Evolutionary conservation across 2,113 vertebrate species (phyloP), one percentile per base, ranked within the genome.

Genomic region (Penelope pileata): DNA sequence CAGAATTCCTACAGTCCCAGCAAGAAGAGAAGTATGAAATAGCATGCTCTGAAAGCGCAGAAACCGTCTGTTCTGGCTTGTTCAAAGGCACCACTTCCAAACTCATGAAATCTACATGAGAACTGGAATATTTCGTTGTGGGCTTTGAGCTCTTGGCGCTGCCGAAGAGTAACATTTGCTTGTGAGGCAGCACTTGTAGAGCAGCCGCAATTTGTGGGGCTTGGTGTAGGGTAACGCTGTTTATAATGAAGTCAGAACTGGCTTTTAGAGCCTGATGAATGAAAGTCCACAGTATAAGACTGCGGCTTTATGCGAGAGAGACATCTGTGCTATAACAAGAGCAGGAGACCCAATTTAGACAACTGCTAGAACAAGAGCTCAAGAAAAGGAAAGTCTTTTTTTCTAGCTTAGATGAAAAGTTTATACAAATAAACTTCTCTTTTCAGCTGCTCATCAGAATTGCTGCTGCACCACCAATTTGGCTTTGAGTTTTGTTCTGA

Each of bases 291-390:
- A 93, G 95, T 90, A 93, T 96, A 96, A 96, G 91, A 97, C 94
- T 97, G 94, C 94, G 96, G 95, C 96, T 97, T 97, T 96, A 95
- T 97, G 95, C 97, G 90, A 93, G 96, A 93, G 88, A 94, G 91
- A 96, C 96, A 97, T 97, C 97, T 98, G 97, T 97, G 94, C 95
- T 96, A 90, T 96, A 97, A 97, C 96, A 97, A 96, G 96, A 90
- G 96, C 82, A 96, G 95, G 91, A 97, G 96, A 95, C 90, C 90
- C 91, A 93, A 95, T 96, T 96, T 96, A 95, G 96, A 97, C 97
- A 97, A 97, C 92, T 91, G 85, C 83, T 96, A 92, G 93, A 97
- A 93, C 83, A 74, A 93, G 88, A 79, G 86, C 91, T 95, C 86
- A 90, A 94, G 88, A 96, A 96, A 97, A 97, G 93, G 95, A 96